phyloP scores from a whole-genome alignment of 2,113 vertebrate species.

The Dermatemys mawii region DNA sequence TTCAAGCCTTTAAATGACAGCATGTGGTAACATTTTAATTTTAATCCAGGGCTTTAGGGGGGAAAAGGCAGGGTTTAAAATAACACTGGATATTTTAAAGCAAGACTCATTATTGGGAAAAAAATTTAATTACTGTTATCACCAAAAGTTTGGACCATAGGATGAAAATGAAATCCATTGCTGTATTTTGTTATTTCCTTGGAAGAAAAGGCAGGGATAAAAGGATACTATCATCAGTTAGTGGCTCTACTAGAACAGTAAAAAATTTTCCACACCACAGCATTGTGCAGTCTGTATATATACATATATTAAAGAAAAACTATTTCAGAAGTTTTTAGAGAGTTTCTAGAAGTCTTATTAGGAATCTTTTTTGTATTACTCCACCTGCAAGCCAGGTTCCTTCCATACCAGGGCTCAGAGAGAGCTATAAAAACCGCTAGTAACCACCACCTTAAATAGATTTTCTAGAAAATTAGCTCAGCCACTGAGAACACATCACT shows the following conservation, averaged over 20 bases:
- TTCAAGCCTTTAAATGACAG: not conserved
- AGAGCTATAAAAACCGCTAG: not conserved
- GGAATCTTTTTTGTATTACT: not conserved
- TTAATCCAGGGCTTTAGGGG: not conserved
- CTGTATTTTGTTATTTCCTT: slow-evolving; percentile 19
- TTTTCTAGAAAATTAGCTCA: not conserved
- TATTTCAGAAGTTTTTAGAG: not conserved
- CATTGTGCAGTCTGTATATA: too few relatives aligned
- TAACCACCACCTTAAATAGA: not conserved
- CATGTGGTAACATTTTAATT: slow-evolving; percentile 21
- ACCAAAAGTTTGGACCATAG: not conserved
- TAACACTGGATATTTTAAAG: not conserved
- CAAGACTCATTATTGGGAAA: not conserved
- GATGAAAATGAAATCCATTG: not conserved
- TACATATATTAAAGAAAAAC: too few relatives aligned
- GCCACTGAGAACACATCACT: not conserved
- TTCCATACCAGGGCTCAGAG: not conserved
- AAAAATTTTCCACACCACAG: not conserved
- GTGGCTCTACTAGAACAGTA: not conserved
- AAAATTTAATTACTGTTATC: not conserved
- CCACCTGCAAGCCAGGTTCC: not conserved
- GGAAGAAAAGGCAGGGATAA: not conserved
- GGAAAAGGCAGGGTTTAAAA: not conserved
- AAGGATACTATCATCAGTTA: not conserved
- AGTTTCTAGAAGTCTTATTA: not conserved